phyloP scores from a whole-genome alignment of 2,888 invertebrate genomes.

The Orthonychiurus folsomi region DNA sequence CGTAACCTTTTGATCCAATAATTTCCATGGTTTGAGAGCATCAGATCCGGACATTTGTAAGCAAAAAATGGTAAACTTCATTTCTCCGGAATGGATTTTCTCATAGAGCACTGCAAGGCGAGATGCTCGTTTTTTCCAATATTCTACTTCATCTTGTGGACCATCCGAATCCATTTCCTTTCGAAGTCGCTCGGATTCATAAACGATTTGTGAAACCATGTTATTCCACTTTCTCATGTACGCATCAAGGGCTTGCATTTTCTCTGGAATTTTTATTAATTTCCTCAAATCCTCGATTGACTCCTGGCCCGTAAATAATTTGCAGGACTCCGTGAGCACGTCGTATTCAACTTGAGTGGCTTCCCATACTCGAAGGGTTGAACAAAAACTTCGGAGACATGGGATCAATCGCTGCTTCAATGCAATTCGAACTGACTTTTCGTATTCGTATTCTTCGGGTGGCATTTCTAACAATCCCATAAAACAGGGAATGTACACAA shows the following conservation, averaged over 20 bases:
- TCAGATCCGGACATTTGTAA: constrained; percentile 68
- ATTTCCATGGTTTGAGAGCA: constrained; percentile 69
- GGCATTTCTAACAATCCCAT: constrained; percentile 71
- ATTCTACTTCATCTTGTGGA: constrained; percentile 88
- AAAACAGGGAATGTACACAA: constrained; percentile 62
- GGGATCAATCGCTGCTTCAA: constrained; percentile 75
- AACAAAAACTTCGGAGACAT: constrained; percentile 74
- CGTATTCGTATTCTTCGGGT: constrained; percentile 57
- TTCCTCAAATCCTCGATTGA: constrained; percentile 55
- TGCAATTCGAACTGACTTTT: constrained; percentile 66
- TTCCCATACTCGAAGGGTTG: constrained; percentile 65
- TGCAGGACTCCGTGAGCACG: constrained; percentile 26
- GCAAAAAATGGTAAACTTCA: constrained; percentile 58
- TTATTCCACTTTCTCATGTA: constrained; percentile 63
- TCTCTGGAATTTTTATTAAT: constrained; percentile 58
- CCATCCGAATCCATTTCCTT: constrained; percentile 81
- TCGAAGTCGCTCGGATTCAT: constrained; percentile 83
- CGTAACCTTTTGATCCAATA: constrained; percentile 79
- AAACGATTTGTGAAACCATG: constrained; percentile 53
- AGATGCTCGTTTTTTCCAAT: constrained; percentile 91
- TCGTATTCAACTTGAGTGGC: constrained; percentile 32
- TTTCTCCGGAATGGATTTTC: constrained; percentile 37
- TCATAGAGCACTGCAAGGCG: constrained; percentile 76
- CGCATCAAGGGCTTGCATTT: constrained; percentile 59
- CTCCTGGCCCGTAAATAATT: constrained; percentile 35